Percentiles rank a stretch among this genome's conserved stretches.
Conservation (phyloP, 2,888 invertebrate species). For the Drosophila bunnanda region DNA sequence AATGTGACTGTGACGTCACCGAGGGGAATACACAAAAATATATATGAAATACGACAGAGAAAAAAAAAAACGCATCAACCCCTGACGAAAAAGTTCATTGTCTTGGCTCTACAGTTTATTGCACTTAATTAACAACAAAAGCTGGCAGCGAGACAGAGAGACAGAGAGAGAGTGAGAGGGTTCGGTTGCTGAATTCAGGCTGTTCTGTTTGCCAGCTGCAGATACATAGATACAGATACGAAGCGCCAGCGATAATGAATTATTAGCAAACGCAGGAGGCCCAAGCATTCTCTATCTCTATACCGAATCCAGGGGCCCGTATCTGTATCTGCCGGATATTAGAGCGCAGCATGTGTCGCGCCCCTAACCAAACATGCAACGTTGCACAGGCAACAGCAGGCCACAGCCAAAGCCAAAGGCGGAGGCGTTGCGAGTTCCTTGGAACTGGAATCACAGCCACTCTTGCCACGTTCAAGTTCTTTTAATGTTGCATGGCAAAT, state of each 20-base stretch:
- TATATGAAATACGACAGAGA: conserved; percentile 9
- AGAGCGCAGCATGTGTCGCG: conserved; percentile 67
- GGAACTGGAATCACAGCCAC: conserved; percentile 62
- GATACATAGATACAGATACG: conserved; percentile 44
- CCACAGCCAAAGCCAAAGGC: too few relatives aligned
- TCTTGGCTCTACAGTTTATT: conserved; percentile 67
- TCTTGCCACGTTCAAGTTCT: conserved; percentile 38
- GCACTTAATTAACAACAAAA: conserved; percentile 70
- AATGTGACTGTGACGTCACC: conserved; percentile 51
- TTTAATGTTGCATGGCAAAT: conserved; percentile 82
- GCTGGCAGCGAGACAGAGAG: background rate
- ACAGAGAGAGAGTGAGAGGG: background rate
- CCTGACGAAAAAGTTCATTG: conserved; percentile 64
- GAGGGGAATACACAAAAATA: conserved; percentile 10
- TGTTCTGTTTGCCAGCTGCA: conserved; percentile 40
- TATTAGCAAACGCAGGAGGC: conserved; percentile 46
- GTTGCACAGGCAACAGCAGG: conserved; percentile 24
- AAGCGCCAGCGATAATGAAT: conserved; percentile 66
- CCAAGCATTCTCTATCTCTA: conserved; percentile 24
- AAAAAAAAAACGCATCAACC: conserved; percentile 31
- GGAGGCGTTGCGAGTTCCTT: conserved; percentile 40
- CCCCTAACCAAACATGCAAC: conserved; percentile 29
- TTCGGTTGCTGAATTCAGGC: too few relatives aligned
- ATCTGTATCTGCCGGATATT: conserved; percentile 74
- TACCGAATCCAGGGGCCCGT: conserved; percentile 31